Percentiles rank a stretch among this genome's conserved stretches.
Conservation (phyloP, 2,113 vertebrate genomes). For the Anoura caudifer region DNA sequence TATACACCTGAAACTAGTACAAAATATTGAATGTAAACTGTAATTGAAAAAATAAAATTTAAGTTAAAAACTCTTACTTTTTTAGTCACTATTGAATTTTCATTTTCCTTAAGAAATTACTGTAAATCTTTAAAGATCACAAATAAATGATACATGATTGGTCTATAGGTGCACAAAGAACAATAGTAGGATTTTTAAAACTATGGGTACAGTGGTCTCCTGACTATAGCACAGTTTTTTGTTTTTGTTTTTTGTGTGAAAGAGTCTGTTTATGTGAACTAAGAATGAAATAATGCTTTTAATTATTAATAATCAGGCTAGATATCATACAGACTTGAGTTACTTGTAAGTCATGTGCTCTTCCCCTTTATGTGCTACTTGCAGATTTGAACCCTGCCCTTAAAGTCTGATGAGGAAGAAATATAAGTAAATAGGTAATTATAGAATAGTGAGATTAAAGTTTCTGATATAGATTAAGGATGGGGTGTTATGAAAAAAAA, state of each 20-base stretch:
- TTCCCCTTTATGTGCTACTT: neutral
- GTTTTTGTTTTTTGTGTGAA: neutral
- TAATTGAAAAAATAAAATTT: neutral
- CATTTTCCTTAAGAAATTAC: constrained; percentile 34
- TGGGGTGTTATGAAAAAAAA: neutral
- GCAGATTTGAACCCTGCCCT: neutral
- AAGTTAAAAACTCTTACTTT: neutral
- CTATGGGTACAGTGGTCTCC: neutral
- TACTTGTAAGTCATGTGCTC: neutral
- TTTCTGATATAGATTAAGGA: neutral
- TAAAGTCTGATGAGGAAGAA: neutral
- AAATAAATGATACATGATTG: constrained; percentile 11
- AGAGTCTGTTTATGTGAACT: neutral
- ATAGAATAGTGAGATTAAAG: neutral
- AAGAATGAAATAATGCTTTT: constrained; percentile 23
- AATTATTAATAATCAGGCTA: neutral
- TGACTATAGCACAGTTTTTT: neutral
- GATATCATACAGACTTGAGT: neutral
- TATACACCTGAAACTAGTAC: neutral
- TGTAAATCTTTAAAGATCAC: neutral
- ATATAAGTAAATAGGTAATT: neutral
- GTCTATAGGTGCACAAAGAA: neutral
- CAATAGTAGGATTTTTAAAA: neutral
- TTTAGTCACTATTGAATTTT: neutral
- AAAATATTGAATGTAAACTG: neutral